A percentile compares a stretch with the other conserved stretches of the same genome.
Evolutionary conservation across 1,140 invertebrate genomes (phyloP).

Genomic region (Diploscapter pachys): DNA sequence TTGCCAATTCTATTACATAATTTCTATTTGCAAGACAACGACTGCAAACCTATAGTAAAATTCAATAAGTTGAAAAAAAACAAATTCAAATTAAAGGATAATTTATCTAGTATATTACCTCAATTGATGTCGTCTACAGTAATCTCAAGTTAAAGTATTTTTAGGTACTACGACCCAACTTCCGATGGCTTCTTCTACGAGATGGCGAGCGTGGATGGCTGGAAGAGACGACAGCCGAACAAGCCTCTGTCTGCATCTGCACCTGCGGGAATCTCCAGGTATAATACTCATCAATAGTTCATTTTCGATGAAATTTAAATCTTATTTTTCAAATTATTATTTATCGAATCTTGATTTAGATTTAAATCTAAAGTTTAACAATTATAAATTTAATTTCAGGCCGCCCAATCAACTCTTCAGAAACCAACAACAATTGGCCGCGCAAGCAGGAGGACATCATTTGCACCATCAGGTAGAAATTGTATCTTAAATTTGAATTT

Average conservation of each 20-base stretch:
- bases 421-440: too few relatives aligned
- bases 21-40: slow-evolving; percentile 21
- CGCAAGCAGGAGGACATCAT: too few relatives aligned
- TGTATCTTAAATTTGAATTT: too few relatives aligned
- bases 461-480: too few relatives aligned
- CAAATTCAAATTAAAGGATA: not conserved
- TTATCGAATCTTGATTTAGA: not conserved
- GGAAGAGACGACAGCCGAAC: slow-evolving; percentile 48
- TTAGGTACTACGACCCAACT: slow-evolving; percentile 49
- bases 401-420: too few relatives aligned
- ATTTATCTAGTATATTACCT: not conserved
- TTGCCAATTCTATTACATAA: too few relatives aligned
- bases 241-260: slow-evolving; percentile 5
- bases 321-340: not conserved
- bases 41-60: not conserved
- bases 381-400: too few relatives aligned
- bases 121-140: not conserved
- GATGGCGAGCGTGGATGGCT: slow-evolving; percentile 55
- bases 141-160: not conserved
- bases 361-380: too few relatives aligned
- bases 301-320: too few relatives aligned
- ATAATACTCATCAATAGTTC: not conserved
- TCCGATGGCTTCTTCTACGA: slow-evolving; percentile 56
- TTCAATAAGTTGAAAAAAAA: not conserved
- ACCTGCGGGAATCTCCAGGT: not conserved